A percentile compares a stretch with the other conserved stretches of the same genome.
Conservation (phyloP, 2,113 vertebrate genomes). For the Apistogramma diplotaenia region DNA sequence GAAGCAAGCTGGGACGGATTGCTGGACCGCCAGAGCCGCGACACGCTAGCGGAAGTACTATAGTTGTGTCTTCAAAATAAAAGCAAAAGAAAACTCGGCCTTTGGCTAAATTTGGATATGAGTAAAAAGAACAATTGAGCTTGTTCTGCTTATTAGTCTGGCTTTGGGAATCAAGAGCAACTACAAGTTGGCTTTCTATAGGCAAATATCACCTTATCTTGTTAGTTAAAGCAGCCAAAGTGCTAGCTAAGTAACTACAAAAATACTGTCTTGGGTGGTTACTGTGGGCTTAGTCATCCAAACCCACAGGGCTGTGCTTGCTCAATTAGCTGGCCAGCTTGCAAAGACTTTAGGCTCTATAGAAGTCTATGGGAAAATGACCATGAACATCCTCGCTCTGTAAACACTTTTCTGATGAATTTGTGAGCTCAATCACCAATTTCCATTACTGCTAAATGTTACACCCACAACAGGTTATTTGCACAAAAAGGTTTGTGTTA, state of each 20-base stretch:
- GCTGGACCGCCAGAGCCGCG: not conserved
- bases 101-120: not conserved
- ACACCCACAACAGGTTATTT: too few species aligned
- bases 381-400: not conserved
- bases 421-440: not conserved
- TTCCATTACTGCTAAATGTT: not conserved
- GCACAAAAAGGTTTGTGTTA: too few species aligned
- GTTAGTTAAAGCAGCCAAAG: too few species aligned
- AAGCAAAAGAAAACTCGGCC: not conserved
- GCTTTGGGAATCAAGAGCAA: too few species aligned
- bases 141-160: not conserved
- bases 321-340: not conserved
- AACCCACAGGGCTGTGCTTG: not conserved
- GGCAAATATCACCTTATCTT: too few species aligned
- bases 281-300: not conserved
- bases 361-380: not conserved
- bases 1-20: not conserved
- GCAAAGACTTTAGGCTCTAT: not conserved
- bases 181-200: too few species aligned
- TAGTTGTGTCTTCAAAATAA: conserved; percentile 7
- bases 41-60: not conserved
- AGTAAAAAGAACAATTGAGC: not conserved
- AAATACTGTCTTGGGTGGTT: not conserved
- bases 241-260: too few species aligned
- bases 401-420: not conserved